Evolutionary conservation across 2,888 invertebrate genomes (phyloP), one percentile per base, ranked within the genome.

Genomic region (Bombylius major): DNA sequence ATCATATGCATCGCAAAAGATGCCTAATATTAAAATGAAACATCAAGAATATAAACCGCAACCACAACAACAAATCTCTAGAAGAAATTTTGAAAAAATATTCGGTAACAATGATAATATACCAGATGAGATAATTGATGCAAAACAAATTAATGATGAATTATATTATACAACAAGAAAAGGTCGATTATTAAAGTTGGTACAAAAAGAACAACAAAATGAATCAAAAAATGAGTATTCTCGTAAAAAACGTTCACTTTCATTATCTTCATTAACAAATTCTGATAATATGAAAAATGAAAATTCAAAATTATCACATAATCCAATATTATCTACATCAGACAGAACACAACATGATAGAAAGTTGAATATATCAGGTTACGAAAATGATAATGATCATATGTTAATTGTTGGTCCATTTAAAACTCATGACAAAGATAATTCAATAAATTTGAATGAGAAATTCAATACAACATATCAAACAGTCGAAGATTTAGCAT

Each of bases 401-500:
- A 7, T 56, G 5, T 4, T n/a, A 13, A 42, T 42, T 42, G 23
- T 23, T 23, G 39, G 11, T 11, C 39, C 39, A 42, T 42, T 42
- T 11, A 11, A 42, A 42, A 42, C 3, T 11, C 4, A 4, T 42
- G 4, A 8, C 8, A 36, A 5, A 7, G 34, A 36, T 7, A 11
- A 55, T 31, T 55, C 47, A 36, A 50, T 50, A 7, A 50, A 32
- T 50, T n/a, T 34, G 33, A 42, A 49, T 11, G 44, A 50, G 7
- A 49, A 54, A 14, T 23, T 13, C 2, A 39, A 9, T 7, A 4
- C 46, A 9, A 5, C 33, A 6, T 48, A 33, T 34, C 12, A 48
- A 33, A 13, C 12, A 55, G 59, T 70, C 3, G 74, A 75, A 58
- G 63, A 72, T 62, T 59, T 70, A 1, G 72, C 73, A 4, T 69